These are phyloP conservation scores for Lampris incognitus DNA, from an alignment of 2,113 vertebrate genomes.

Conservation along the genomic window DNA sequence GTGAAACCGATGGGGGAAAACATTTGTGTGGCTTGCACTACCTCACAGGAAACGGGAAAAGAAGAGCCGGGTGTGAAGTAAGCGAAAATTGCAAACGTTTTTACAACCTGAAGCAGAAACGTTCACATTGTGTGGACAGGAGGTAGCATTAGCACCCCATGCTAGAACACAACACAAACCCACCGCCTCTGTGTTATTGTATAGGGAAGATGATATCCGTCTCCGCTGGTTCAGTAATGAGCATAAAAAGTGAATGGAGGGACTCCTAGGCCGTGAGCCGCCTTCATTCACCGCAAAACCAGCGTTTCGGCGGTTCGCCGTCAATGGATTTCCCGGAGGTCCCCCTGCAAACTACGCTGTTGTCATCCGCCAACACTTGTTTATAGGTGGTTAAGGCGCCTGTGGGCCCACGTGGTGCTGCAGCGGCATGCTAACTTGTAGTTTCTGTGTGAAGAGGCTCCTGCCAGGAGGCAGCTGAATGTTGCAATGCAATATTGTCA, in stretches of 20 bases:
- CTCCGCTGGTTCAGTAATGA: constrained; percentile 51
- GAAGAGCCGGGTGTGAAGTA: neutral
- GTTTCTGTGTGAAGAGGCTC: constrained; percentile 39
- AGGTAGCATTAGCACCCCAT: neutral
- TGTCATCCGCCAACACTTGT: constrained; percentile 64
- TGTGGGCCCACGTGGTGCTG: constrained; percentile 47
- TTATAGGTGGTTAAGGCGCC: constrained; percentile 57
- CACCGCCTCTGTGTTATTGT: constrained; percentile 29
- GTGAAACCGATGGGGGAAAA: neutral
- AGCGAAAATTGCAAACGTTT: no score
- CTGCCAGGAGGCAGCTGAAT: constrained; percentile 28
- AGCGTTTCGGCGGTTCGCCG: constrained; percentile 31
- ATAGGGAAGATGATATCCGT: constrained; percentile 37
- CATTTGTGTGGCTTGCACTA: neutral
- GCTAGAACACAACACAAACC: constrained; percentile 42
- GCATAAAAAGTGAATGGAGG: constrained; percentile 19
- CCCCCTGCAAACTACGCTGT: constrained; percentile 50
- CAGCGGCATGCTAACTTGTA: neutral
- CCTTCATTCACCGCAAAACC: constrained; percentile 59
- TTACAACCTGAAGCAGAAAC: no score
- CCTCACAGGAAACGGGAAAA: neutral
- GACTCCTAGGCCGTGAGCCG: constrained; percentile 19
- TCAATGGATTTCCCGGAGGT: constrained; percentile 51
- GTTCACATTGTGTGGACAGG: no score
- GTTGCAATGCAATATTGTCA: constrained; percentile 26